Percentiles rank a stretch among this genome's conserved stretches.
These are phyloP conservation scores for Mungos mungo DNA, from an alignment of 2,113 vertebrate genomes.

Conservation along the genomic window DNA sequence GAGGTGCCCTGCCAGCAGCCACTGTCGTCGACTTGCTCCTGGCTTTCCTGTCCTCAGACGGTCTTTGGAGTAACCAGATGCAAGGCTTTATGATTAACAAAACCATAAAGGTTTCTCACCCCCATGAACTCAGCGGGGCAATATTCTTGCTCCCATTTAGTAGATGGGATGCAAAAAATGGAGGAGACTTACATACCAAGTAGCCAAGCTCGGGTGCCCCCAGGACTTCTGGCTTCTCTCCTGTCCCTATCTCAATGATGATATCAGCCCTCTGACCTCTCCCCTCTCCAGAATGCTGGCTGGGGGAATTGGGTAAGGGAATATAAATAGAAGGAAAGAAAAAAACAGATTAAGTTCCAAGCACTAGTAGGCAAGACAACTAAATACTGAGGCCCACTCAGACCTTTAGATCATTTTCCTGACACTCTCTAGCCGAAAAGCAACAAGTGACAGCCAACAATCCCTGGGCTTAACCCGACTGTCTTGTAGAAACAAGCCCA, in stretches of 20 bases:
- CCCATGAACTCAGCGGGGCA: neutral
- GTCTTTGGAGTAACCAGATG: neutral
- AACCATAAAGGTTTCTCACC: neutral
- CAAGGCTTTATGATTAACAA: neutral
- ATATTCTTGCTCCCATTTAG: neutral
- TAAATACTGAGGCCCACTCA: neutral
- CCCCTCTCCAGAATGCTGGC: neutral
- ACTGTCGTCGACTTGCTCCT: neutral
- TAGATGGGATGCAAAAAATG: neutral
- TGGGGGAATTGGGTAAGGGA: neutral
- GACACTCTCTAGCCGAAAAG: neutral
- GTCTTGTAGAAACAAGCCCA: constrained; percentile 7
- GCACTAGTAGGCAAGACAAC: neutral
- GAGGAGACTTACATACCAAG: neutral
- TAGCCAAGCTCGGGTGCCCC: neutral
- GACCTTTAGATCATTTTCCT: neutral
- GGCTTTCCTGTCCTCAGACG: neutral
- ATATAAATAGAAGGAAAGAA: constrained; percentile 28
- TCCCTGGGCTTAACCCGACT: neutral
- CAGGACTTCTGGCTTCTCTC: neutral
- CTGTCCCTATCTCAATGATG: neutral
- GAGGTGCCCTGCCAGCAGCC: neutral
- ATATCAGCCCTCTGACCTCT: neutral
- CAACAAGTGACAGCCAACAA: neutral
- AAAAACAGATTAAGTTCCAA: neutral